phyloP scores from a whole-genome alignment of 1,140 invertebrate species.

The Atopsyche davidsoni region DNA sequence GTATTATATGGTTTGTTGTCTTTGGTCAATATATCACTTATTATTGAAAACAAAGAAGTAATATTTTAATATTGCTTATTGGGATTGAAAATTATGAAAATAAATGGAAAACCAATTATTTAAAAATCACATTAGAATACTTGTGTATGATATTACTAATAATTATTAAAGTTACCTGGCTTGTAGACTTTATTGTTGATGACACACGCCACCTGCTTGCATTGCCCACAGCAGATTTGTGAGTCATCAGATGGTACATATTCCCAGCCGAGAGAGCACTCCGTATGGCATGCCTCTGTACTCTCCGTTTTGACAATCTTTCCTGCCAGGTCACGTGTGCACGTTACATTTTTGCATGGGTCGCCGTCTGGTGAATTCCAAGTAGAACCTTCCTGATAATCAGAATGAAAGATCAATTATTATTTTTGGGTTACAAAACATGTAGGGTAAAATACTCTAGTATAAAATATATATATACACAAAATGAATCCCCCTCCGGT shows the following conservation, averaged over 20 bases:
- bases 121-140: too few species aligned
- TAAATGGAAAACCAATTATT: too few species aligned
- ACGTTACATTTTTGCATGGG: slow-evolving; percentile 57
- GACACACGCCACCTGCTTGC: slow-evolving; percentile 59
- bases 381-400: slow-evolving; percentile 48
- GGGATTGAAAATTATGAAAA: too few species aligned
- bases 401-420: too few species aligned
- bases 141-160: background rate
- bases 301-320: slow-evolving; percentile 45
- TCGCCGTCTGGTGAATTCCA: slow-evolving; percentile 50
- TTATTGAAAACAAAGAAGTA: too few species aligned
- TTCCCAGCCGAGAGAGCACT: slow-evolving; percentile 53
- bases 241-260: slow-evolving; percentile 44
- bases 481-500: too few species aligned
- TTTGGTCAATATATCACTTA: too few species aligned
- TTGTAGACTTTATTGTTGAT: slow-evolving; percentile 51
- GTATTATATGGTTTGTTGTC: too few species aligned
- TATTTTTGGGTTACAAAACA: too few species aligned
- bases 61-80: too few species aligned
- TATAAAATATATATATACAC: too few species aligned
- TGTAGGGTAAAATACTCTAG: too few species aligned
- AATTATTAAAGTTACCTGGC: slow-evolving; percentile 33
- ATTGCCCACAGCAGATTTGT: slow-evolving; percentile 63
- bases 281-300: slow-evolving; percentile 48
- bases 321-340: slow-evolving; percentile 45